These are phyloP conservation scores for Drosophila punjabiensis DNA, from an alignment of 1,140 invertebrate species.

Conservation along the genomic window DNA sequence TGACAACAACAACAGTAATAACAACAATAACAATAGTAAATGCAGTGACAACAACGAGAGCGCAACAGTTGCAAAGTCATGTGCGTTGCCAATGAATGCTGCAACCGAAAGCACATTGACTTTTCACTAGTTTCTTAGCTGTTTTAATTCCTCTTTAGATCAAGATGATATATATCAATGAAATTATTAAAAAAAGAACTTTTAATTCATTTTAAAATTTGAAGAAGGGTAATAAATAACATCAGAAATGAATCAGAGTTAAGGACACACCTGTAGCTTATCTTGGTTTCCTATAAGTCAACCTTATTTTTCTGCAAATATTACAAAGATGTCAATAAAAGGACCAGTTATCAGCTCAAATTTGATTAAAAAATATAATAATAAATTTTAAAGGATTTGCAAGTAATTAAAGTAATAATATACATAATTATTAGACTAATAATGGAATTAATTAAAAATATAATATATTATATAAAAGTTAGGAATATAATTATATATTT, in stretches of 20 bases:
- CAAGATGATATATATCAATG: constrained; percentile 36
- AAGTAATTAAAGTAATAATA: not conserved
- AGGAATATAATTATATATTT: too few relatives aligned
- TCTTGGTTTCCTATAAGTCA: not conserved
- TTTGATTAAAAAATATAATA: not conserved
- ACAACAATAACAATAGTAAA: constrained; percentile 21
- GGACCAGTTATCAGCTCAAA: not conserved
- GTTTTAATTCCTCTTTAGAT: constrained; percentile 8
- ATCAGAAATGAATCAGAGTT: not conserved
- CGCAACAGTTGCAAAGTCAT: constrained; percentile 75
- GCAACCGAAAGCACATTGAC: constrained; percentile 47
- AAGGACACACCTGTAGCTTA: not conserved
- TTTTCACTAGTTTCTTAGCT: not conserved
- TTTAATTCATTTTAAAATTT: too few relatives aligned
- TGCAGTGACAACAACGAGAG: constrained; percentile 42
- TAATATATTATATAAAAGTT: too few relatives aligned
- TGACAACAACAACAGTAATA: constrained; percentile 15
- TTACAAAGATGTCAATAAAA: not conserved
- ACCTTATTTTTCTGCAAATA: not conserved
- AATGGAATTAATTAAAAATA: too few relatives aligned
- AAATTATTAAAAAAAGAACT: not conserved
- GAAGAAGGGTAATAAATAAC: too few relatives aligned
- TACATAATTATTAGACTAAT: too few relatives aligned
- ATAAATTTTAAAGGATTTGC: not conserved
- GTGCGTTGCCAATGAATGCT: constrained; percentile 42